Base-by-base conservation (phyloP, 2,797 vertebrate genomes). In the Allobates femoralis region DNA sequence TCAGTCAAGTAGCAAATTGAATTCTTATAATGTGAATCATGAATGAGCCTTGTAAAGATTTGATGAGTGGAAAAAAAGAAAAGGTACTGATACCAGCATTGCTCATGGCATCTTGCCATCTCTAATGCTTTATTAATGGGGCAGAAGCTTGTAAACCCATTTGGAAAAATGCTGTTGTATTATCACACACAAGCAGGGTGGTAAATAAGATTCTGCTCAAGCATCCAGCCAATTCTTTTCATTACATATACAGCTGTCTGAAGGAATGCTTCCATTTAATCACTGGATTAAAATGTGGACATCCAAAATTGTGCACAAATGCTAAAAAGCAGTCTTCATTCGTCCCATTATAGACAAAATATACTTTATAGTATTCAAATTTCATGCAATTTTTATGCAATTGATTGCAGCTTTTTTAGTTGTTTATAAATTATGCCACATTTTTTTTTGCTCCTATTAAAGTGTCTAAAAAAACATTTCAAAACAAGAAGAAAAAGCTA, bases 1-100 rank as follows among this genome's bases (percentile, higher is more conserved):
- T 92, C 94, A 95, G 91, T 94, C 94, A 90, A 95, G 95, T 94
- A 95, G 94, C 94, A 97, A 96, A 96, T 96, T 96, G 96, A 95
- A 96, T 96, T 93, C 95, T 94, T 93, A 94, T 94, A 91, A 94
- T 96, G 95, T 94, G 90, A 91, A 91, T 92, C 92, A 92, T 92
- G 92, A 92, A 93, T 90, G 89, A 95, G 94, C 94, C 95, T 94
- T 94, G 93, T 93, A 93, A n/a, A 94, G 90, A 92, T 94, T 95
- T 95, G 95, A 96, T 95, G 94, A 93, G 95, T 96, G 93, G 91
- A 88, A 93, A 74, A 16, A 74, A 74, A 41, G 41, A 46, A 26
- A 94, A 91, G 90, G 90, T 86, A 93, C 93, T 94, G 94, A 94
- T 94, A 95, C 94, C 94, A 93, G 89, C 60, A 79, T 93, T 95